Evolutionary conservation across 2,113 vertebrate species (phyloP).

Genomic region (Pontoporia blainvillei): DNA sequence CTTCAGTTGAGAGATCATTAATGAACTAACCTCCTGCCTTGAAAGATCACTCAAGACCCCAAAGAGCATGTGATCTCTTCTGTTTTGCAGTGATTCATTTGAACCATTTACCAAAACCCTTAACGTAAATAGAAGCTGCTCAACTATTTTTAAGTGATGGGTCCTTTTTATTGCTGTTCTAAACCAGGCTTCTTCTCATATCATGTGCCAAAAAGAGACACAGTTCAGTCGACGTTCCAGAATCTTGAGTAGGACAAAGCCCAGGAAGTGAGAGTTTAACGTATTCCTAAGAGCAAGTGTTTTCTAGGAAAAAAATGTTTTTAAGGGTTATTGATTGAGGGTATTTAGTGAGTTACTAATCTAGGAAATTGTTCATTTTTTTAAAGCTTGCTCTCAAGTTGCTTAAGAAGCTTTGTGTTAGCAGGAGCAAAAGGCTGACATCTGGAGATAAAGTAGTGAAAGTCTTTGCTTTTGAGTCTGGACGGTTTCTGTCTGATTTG

Average conservation of each 20-base stretch:
- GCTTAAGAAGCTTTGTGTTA: constrained; percentile 53
- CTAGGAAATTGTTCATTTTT: constrained; percentile 66
- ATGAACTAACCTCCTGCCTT: constrained; percentile 80
- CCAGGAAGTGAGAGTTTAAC: constrained; percentile 60
- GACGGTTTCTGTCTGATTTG: constrained; percentile 3
- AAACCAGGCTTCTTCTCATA: constrained; percentile 57
- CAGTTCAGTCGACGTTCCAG: constrained; percentile 50
- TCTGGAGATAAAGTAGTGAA: constrained; percentile 36
- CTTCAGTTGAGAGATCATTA: constrained; percentile 82
- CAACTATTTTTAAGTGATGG: constrained; percentile 65
- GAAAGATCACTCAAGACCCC: constrained; percentile 74
- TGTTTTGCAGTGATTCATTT: constrained; percentile 64
- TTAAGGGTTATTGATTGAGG: constrained; percentile 72
- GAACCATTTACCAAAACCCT: constrained; percentile 72
- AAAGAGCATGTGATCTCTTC: constrained; percentile 68
- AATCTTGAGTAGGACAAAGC: constrained; percentile 49
- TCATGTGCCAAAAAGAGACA: constrained; percentile 55
- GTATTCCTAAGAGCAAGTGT: constrained; percentile 54
- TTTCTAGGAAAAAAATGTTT: constrained; percentile 71
- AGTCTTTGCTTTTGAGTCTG: neutral
- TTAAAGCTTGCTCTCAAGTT: constrained; percentile 62
- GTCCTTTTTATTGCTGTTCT: constrained; percentile 69
- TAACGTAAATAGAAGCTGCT: constrained; percentile 63
- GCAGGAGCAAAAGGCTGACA: constrained; percentile 39
- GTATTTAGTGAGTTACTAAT: constrained; percentile 74